Conservation (phyloP, 1,140 invertebrate species). For the Dinoponera quadriceps region DNA sequence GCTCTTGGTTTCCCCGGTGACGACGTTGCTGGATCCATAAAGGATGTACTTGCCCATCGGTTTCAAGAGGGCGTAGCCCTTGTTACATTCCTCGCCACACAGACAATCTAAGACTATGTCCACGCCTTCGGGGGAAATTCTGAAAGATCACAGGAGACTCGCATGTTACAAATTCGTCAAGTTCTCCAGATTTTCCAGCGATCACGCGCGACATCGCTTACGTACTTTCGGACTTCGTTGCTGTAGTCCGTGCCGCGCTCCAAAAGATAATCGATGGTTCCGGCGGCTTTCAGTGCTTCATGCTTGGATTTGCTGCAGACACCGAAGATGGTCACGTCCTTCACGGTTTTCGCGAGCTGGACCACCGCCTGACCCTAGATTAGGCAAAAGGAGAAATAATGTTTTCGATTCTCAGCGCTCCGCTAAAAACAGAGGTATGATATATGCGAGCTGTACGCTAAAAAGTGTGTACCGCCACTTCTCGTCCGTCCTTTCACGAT, state of each 20-base stretch:
- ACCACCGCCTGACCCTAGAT: conserved; percentile 93
- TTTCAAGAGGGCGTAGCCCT: conserved; percentile 93
- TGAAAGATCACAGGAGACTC: conserved; percentile 76
- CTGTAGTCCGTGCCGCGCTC: conserved; percentile 92
- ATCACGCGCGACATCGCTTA: conserved; percentile 42
- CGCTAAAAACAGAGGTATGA: background rate
- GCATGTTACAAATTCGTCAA: background rate
- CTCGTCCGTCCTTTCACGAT: background rate
- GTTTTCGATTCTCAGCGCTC: background rate
- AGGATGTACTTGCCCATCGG: conserved; percentile 96
- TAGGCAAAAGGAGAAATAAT: conserved; percentile 28
- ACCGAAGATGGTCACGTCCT: conserved; percentile 93
- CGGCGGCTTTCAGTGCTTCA: conserved; percentile 90
- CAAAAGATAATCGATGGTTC: conserved; percentile 91
- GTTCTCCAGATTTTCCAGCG: background rate
- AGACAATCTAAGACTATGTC: conserved; percentile 95
- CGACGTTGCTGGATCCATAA: conserved; percentile 94
- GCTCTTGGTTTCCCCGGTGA: conserved; percentile 95
- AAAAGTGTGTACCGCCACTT: background rate
- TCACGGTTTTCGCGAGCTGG: conserved; percentile 93
- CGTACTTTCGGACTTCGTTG: conserved; percentile 94
- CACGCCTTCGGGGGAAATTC: conserved; percentile 92
- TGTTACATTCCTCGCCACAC: conserved; percentile 95
- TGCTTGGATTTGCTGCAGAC: conserved; percentile 95
- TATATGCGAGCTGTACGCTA: background rate